These are phyloP conservation scores for Crocallis elinguaria DNA, from an alignment of 2,888 invertebrate species.

Conservation along the genomic window DNA sequence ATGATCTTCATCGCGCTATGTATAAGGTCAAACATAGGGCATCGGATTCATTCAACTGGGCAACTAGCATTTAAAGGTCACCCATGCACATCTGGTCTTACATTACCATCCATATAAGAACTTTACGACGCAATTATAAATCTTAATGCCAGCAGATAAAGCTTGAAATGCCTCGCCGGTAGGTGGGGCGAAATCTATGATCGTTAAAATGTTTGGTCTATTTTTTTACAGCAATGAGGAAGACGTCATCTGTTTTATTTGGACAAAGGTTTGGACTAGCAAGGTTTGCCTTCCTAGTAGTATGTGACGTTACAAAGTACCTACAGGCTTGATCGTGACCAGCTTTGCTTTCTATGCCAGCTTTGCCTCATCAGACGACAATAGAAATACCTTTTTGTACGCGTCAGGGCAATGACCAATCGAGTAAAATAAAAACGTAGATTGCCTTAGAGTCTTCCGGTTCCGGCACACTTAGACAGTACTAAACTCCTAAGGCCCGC, in stretches of 20 bases:
- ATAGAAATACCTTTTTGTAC: conserved; percentile 8
- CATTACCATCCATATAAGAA: conserved; percentile 27
- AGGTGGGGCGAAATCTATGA: conserved; percentile 11
- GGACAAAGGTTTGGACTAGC: conserved; percentile 25
- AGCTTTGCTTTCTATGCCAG: conserved; percentile 32
- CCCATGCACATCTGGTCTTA: conserved; percentile 16
- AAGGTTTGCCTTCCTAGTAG: conserved; percentile 34
- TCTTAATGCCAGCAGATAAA: conserved; percentile 6
- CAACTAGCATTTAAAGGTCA: conserved; percentile 55
- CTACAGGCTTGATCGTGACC: conserved; percentile 32
- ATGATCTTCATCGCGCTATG: neutral
- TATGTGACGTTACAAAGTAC: conserved; percentile 28
- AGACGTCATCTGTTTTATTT: conserved; percentile 24
- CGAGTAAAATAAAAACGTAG: conserved; percentile 8
- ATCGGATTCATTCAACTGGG: conserved; percentile 41
- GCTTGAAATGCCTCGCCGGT: conserved; percentile 2
- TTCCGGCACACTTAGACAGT: too few relatives aligned
- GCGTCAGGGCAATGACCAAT: conserved; percentile 4
- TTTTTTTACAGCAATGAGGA: conserved; percentile 36
- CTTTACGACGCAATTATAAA: conserved; percentile 14
- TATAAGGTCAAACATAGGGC: conserved; percentile 20
- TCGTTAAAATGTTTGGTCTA: conserved; percentile 10
- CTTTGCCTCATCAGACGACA: conserved; percentile 23
- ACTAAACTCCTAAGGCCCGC: too few relatives aligned
- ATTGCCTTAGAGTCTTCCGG: neutral